phyloP scores from a whole-genome alignment of 2,797 vertebrate species.

The Psittacula derbiana region DNA sequence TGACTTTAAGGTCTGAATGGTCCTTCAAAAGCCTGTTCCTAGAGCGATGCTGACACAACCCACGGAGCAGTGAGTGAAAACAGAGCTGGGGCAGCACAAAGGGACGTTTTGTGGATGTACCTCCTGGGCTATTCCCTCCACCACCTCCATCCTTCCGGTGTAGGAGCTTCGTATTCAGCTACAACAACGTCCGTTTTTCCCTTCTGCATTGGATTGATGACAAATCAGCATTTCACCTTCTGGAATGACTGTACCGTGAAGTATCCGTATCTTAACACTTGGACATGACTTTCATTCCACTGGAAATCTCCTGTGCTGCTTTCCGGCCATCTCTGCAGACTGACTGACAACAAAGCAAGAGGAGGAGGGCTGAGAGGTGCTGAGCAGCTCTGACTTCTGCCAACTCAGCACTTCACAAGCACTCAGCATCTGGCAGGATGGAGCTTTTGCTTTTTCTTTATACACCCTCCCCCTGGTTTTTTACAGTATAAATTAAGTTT shows the following conservation, averaged over 20 bases:
- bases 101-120: not conserved
- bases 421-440: constrained; percentile 41
- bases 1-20: not conserved
- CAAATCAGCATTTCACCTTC: not conserved
- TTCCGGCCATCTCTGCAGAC: not conserved
- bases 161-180: not conserved
- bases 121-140: not conserved
- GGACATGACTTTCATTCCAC: not conserved
- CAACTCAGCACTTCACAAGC: not conserved
- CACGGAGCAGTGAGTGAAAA: not conserved
- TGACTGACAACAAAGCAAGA: not conserved
- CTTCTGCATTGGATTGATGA: not conserved
- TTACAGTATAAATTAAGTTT: not conserved
- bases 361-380: constrained; percentile 4
- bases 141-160: not conserved
- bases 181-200: not conserved
- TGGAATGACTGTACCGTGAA: not conserved
- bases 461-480: not conserved
- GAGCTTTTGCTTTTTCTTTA: not conserved
- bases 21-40: not conserved
- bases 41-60: not conserved
- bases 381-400: not conserved
- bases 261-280: not conserved
- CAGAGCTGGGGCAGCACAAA: not conserved
- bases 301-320: not conserved